phyloP scores from a whole-genome alignment of 2,888 invertebrate species.

The Polymixis flavicincta region DNA sequence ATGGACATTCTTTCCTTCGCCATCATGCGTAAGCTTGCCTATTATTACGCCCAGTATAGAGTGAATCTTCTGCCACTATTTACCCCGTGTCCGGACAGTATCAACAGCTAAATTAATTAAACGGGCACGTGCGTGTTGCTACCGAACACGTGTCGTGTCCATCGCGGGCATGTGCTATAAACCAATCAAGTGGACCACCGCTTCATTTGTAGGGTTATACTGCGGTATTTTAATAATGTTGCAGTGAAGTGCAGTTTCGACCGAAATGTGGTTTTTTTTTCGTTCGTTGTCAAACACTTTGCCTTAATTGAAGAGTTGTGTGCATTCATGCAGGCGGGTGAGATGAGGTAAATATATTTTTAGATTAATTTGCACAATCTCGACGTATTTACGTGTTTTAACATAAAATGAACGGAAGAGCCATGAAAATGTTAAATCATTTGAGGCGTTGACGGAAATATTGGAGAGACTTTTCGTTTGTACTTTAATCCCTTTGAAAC shows the following conservation, averaged over 20 bases:
- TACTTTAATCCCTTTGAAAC: neutral
- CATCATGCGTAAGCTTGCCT: neutral
- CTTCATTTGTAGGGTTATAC: constrained; percentile 73
- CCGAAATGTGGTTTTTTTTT: neutral
- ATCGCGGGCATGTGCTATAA: constrained; percentile 72
- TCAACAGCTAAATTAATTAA: constrained; percentile 81
- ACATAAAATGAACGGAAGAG: constrained; percentile 1
- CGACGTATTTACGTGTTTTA: constrained; percentile 47
- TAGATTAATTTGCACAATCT: constrained; percentile 40
- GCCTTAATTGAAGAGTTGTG: constrained; percentile 34
- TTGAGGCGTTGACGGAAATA: constrained; percentile 24
- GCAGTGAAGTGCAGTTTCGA: constrained; percentile 46
- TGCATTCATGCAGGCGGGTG: neutral
- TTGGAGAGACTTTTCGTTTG: constrained; percentile 7
- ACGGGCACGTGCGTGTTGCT: constrained; percentile 73
- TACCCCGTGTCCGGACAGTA: constrained; percentile 50
- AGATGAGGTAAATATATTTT: constrained; percentile 10
- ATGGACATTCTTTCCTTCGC: neutral
- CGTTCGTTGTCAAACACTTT: neutral
- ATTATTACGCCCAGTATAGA: neutral
- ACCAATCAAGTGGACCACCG: constrained; percentile 76
- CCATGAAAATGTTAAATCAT: constrained; percentile 16
- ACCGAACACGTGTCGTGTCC: constrained; percentile 70
- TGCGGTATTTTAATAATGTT: constrained; percentile 67
- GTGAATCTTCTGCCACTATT: constrained; percentile 32